phyloP scores from a whole-genome alignment of 2,888 invertebrate species.

The Ichneumoninae sp. region DNA sequence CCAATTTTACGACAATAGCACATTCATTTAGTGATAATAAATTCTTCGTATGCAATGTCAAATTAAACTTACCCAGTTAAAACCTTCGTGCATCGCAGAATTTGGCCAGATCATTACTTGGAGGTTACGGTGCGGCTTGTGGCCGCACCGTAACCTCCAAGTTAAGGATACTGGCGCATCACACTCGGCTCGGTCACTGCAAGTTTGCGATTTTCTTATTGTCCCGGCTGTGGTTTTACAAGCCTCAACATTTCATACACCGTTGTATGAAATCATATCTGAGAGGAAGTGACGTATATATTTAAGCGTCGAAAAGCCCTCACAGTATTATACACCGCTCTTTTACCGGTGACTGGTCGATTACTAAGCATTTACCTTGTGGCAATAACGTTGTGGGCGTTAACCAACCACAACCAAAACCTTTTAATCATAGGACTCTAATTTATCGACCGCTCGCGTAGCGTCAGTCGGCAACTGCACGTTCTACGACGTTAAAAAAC shows the following conservation, averaged over 20 bases:
- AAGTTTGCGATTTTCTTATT: conserved; percentile 16
- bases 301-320: not conserved
- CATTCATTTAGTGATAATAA: conserved; percentile 13
- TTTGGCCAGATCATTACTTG: not conserved
- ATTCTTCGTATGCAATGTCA: conserved; percentile 1
- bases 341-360: not conserved
- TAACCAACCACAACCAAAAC: no score
- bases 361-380: not conserved
- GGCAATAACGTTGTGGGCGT: no score
- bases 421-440: not conserved
- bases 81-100: conserved; percentile 13
- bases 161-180: not conserved
- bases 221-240: not conserved
- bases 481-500: not conserved
- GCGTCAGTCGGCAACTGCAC: not conserved
- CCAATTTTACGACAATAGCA: not conserved
- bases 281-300: conserved; percentile 9
- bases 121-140: no score
- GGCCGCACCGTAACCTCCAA: conserved; percentile 6
- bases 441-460: not conserved
- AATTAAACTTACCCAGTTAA: conserved; percentile 4
- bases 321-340: not conserved
- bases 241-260: conserved; percentile 8
- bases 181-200: conserved; percentile 5
- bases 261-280: not conserved